Base-by-base conservation (phyloP, 2,888 invertebrate species). In the Ichneumoninae sp. region DNA sequence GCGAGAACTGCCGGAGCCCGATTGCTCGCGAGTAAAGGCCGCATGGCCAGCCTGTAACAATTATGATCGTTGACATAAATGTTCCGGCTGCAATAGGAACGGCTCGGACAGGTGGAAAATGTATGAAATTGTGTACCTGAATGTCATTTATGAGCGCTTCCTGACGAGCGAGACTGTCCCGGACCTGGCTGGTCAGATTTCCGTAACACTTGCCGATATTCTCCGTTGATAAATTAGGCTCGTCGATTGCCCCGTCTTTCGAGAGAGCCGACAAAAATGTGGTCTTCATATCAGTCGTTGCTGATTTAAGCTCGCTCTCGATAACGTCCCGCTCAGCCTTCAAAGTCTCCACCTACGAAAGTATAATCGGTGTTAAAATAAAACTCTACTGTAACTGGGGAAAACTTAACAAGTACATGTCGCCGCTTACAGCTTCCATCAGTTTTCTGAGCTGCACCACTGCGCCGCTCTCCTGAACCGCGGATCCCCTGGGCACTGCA, bases 251-350 rank as follows among this genome's bases (percentile, higher is more conserved):
- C 3, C 97, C 97, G 90, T 97, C 97, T 89, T 96, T 95, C 5
- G 96, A 95, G 82, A 98, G 93, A 0, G 98, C 97, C 30, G 94
- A 94, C 89, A 98, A 94, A 93, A 98, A 98, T 89, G 95, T 95
- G 33, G 96, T 95, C 92, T 97, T 97, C 96, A 99, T 97, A 92
- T 97, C 97, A 72, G 96, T 95, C 10, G 96, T 96, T 4, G 96
- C 95, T 62, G 96, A 96, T 91, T 97, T 97, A 52, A 99, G 94
- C 93, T 98, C 97, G 2, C 96, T 96, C 94, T 99, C 99, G 87
- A 98, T 96, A 5, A 96, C 96, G 94, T 98, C 98, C 66, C 99
- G 96, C 94, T 98, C 98, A 3, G 97, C 97, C 94, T 98, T 98
- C 68, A 98, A 95, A 52, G 96, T 95, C 91, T 98, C 98, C 78